Evolutionary conservation across 2,888 invertebrate genomes (phyloP), one percentile per base, ranked within the genome.

Genomic region (Eucera pruinosa): DNA sequence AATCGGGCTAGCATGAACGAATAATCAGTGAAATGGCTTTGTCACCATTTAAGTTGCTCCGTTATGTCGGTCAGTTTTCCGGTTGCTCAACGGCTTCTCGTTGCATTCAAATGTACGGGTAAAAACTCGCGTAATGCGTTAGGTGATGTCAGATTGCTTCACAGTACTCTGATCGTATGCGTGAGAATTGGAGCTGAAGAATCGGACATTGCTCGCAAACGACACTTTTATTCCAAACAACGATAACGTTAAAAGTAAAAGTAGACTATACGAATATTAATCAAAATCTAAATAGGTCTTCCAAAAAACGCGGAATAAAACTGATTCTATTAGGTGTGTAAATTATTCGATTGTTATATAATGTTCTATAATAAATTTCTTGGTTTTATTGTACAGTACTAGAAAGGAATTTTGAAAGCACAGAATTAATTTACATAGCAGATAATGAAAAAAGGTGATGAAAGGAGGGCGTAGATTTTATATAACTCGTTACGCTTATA

Each of bases 51-150:
- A 57, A 41, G 61, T 73, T 23, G 39, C 48, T 18, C 60, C 45
- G 55, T 68, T 47, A 75, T 72, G 78, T 65, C 62, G 65, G 70
- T 58, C 74, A 74, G 41, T 55, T 67, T 76, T 62, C 75, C 68
- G 71, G 79, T 79, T 79, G 72, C 75, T 52, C 73, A 82, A 84
- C 66, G 39, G 52, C 43, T 50, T 15, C 23, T 15, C 30, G 50
- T 41, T 60, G 48, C 54, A 62, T 54, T 79, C 45, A 65, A 80
- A 62, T 62, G 48, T 27, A 13, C 39, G 60, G 23, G 45, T 30
- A 50, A 64, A n/a, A 36, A 52, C 43, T 27, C 52, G 15, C 52
- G 48, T 54, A 45, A 66, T 27, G 47, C 27, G 18, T 64, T 54
- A 60, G 6, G n/a, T 4, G 45, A 58, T 54, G 60, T 72, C 72